Evolutionary conservation across 2,888 invertebrate genomes (phyloP).

Genomic region (Drosophila engyochracea): DNA sequence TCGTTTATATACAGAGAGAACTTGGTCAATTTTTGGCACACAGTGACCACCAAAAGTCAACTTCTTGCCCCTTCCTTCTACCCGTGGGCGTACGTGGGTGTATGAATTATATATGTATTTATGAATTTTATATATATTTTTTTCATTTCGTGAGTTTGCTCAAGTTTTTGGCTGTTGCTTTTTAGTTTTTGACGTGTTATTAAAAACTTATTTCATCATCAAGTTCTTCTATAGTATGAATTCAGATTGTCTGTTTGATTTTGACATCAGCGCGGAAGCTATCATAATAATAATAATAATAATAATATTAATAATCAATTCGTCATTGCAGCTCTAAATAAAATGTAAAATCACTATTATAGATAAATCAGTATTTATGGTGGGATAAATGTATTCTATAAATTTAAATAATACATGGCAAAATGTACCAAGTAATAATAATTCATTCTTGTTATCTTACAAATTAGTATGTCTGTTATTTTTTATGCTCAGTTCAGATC

Average conservation of each 20-base stretch:
- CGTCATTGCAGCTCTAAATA: background rate
- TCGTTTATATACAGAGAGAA: slow-evolving; percentile 21
- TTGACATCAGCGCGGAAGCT: slow-evolving; percentile 8
- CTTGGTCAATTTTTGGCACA: slow-evolving; percentile 43
- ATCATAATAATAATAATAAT: background rate
- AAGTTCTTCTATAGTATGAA: slow-evolving; percentile 7
- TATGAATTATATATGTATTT: slow-evolving; percentile 11
- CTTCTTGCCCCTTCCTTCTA: slow-evolving; percentile 3
- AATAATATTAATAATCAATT: background rate
- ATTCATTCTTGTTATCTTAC: background rate
- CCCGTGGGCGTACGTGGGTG: slow-evolving; percentile 8
- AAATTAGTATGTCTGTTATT: background rate
- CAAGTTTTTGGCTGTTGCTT: slow-evolving; percentile 25
- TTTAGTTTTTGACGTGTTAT: slow-evolving; percentile 40
- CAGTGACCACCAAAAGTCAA: slow-evolving; percentile 57
- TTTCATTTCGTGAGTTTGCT: slow-evolving; percentile 37
- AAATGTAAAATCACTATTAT: background rate
- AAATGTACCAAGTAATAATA: background rate
- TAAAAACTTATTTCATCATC: slow-evolving; percentile 47
- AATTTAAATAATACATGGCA: background rate
- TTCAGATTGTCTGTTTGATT: slow-evolving; percentile 28
- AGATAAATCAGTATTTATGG: background rate
- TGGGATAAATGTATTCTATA: background rate
- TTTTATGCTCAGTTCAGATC: background rate
- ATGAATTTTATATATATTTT: background rate